Conservation (phyloP, 2,888 invertebrate species). For the Deilephila porcellus region DNA sequence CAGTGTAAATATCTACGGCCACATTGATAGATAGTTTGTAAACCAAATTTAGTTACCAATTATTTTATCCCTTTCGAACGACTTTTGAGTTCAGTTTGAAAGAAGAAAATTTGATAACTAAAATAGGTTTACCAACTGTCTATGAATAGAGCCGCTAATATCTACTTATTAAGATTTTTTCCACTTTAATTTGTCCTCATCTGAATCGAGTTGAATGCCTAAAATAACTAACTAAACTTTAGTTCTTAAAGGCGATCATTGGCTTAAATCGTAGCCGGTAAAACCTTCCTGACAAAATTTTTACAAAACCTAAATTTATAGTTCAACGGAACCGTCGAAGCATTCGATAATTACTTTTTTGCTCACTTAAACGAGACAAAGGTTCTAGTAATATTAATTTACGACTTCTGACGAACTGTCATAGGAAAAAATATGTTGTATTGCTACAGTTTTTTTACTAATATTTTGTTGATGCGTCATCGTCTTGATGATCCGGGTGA, state of each 20-base stretch:
- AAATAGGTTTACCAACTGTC: no score
- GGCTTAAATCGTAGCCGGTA: no score
- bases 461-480: slow-evolving; percentile 9
- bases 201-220: not conserved
- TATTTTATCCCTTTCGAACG: no score
- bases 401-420: slow-evolving; percentile 6
- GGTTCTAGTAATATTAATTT: slow-evolving; percentile 10
- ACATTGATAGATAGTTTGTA: no score
- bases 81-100: no score
- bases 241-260: not conserved
- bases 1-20: no score
- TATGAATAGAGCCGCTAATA: no score
- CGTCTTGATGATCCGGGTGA: slow-evolving; percentile 9
- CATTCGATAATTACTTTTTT: slow-evolving; percentile 1
- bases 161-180: no score
- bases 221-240: not conserved
- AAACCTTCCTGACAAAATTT: not conserved
- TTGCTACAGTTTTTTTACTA: not conserved
- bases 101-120: no score
- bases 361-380: not conserved
- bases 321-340: not conserved
- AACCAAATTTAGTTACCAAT: no score
- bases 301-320: not conserved
- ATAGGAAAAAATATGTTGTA: not conserved
- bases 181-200: no score